Evolutionary conservation across 2,797 vertebrate genomes (phyloP).

Genomic region (Lepus oiostolus): DNA sequence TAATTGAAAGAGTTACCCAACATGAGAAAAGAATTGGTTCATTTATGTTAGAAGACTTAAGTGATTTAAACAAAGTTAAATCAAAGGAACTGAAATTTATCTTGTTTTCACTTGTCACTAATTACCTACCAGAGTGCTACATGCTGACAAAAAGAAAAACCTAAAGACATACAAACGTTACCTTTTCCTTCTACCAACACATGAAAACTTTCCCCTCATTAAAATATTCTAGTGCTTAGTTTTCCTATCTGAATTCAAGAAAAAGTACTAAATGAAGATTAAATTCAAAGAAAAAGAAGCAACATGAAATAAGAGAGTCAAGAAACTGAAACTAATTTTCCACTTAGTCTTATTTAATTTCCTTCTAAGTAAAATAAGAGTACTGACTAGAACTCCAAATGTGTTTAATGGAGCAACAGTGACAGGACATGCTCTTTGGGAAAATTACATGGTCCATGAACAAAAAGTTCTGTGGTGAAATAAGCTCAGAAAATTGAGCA

Average conservation of each 20-base stretch:
- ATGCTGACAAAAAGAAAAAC: constrained; percentile 11
- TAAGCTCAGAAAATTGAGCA: constrained; percentile 50
- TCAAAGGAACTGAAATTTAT: constrained; percentile 7
- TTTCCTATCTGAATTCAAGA: constrained; percentile 43
- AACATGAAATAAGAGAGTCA: constrained; percentile 18
- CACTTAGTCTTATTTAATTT: constrained; percentile 37
- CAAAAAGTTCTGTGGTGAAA: constrained; percentile 29
- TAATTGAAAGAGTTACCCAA: constrained; percentile 55
- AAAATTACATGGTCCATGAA: constrained; percentile 32
- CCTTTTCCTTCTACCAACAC: background rate
- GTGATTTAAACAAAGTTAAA: constrained; percentile 28
- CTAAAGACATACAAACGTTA: background rate
- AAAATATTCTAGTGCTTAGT: constrained; percentile 30
- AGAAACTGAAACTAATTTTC: constrained; percentile 34
- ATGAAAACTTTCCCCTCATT: background rate
- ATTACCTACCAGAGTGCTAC: background rate
- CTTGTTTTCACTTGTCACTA: constrained; percentile 35
- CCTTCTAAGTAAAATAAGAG: constrained; percentile 41
- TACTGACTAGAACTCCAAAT: constrained; percentile 9
- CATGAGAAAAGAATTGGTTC: constrained; percentile 12
- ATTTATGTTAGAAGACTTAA: constrained; percentile 21
- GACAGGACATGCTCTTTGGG: constrained; percentile 4
- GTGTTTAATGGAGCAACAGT: constrained; percentile 3
- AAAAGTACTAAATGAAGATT: constrained; percentile 44
- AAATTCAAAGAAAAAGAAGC: constrained; percentile 37